Base-by-base conservation (phyloP, 2,113 vertebrate species). In the Festucalex cinctus region DNA sequence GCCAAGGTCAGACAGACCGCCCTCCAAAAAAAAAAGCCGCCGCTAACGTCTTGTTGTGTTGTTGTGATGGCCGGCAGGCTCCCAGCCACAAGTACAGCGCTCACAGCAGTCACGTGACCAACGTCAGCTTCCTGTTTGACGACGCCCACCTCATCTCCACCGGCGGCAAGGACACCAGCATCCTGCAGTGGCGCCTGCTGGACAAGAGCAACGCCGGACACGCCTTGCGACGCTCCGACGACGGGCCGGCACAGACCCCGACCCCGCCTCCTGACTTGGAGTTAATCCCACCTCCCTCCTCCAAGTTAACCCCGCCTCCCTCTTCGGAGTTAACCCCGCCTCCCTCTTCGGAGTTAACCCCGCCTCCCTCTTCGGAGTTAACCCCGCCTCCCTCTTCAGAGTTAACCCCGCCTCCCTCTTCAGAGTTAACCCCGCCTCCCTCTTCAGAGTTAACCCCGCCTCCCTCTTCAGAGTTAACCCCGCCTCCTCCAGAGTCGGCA, bases 101-200 rank as follows among this genome's bases (percentile, higher is more conserved):
- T 69, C 97, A 99, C 91, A 99, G 97, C 77, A 99, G 97, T 90
- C 97, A 99, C 1, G 97, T 99, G 89, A 99, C 97, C 88, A 99
- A 99, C 0, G 97, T 99, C 84, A 98, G 95, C 85, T 99, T 98
- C 85, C 93, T 95, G 74, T 89, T 92, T 51, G 93, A 83, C 0
- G 97, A 99, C 73, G 90, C 91, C 79, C 95, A 99, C 86, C 93
- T 99, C 83, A 91, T 99, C 87, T 98, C 96, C 39, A 99, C 97
- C 49, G 97, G 97, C 63, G 97, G 97, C 46, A 99, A 98, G 84
- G 97, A 99, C 91, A 98, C 88, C 90, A 98, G 96, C 87, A 95
- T 98, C 88, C 96, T 99, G 86, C 97, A 99, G 57, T 99, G 97
- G 97, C 94, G 94, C 77, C 84, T 98, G 59, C 91, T 98, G 66